Evolutionary conservation across 2,113 vertebrate species (phyloP).

Genomic region (Rhea pennata): DNA sequence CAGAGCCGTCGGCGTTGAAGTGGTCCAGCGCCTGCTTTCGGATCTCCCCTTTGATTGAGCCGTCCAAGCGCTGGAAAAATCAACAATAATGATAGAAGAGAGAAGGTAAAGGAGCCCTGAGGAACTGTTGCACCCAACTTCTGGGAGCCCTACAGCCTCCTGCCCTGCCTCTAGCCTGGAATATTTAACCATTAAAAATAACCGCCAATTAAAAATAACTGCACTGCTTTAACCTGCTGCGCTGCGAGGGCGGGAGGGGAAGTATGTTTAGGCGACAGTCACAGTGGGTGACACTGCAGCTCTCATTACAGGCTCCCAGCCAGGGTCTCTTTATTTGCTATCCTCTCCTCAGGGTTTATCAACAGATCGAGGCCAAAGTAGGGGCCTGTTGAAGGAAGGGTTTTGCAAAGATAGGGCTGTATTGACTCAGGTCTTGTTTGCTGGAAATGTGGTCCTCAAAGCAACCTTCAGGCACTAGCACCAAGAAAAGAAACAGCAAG

Average conservation of each 20-base stretch:
- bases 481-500: not conserved
- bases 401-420: not conserved
- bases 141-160: not conserved
- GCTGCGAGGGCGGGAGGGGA: constrained; percentile 1
- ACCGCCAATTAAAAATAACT: constrained; percentile 86
- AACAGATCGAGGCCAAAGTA: not conserved
- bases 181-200: constrained; percentile 75
- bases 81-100: constrained; percentile 26
- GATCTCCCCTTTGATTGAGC: constrained; percentile 98
- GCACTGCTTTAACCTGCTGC: constrained; percentile 1
- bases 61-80: constrained; percentile 90
- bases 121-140: not conserved
- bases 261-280: constrained; percentile 46
- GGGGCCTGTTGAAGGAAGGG: not conserved
- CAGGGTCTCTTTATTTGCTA: constrained; percentile 4
- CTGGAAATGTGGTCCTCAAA: not conserved
- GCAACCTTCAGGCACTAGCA: not conserved
- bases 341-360: not conserved
- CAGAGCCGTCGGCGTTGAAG: constrained; percentile 99
- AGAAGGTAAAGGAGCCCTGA: constrained; percentile 23
- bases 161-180: not conserved
- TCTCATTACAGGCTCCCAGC: constrained; percentile 70
- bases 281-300: constrained; percentile 14
- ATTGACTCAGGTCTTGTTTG: not conserved
- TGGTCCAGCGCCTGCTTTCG: constrained; percentile 98